Evolutionary conservation across 1,140 invertebrate species (phyloP), one percentile per base, ranked within the genome.

Genomic region (Microplitis demolitor): DNA sequence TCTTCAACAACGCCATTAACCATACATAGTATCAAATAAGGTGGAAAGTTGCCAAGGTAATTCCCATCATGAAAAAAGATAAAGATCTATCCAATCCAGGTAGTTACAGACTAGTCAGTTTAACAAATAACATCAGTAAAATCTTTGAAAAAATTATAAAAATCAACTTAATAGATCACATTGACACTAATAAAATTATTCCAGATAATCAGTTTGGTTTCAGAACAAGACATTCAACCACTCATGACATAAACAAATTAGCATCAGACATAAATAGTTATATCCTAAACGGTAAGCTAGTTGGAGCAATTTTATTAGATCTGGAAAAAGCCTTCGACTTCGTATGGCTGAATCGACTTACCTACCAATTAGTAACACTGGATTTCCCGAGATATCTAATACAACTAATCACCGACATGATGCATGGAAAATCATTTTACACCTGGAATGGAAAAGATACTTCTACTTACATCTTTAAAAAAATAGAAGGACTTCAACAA

Each of bases 161-260:
- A 39, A 45, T 34, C 0, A 11, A 34, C 5, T 8, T 69, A 9
- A 34, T 66, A 35, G 35, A 56, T 14, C 24, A 70, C 54, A 35
- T 50, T 3, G 9, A 54, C 62, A 68, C 35, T 56, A 34, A 60
- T 14, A 63, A 71, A 11, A 75, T 77, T 3, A 68, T 71, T 5
- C 60, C 45, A 4, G 37, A 72, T 54, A 24, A 77, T 6, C 82
- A 86, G 62, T 85, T 84, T 67, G 83, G 81, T 1, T 87, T 87
- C 68, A 73, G 80, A 71, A 45, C 37, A 56, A 51, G 64, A 16
- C 76, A 82, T 39, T 74, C 61, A 5, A 86, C 83, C 0, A 63
- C 61, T 0, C 77, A 82, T 53, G 82, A 82, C 60, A 24, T 84
- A 5, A 66, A 79, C 0, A 71, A 78, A 56, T 56, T 87, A 6